Base-by-base conservation (phyloP, 2,888 invertebrate species). In the Drosophila limbata region DNA sequence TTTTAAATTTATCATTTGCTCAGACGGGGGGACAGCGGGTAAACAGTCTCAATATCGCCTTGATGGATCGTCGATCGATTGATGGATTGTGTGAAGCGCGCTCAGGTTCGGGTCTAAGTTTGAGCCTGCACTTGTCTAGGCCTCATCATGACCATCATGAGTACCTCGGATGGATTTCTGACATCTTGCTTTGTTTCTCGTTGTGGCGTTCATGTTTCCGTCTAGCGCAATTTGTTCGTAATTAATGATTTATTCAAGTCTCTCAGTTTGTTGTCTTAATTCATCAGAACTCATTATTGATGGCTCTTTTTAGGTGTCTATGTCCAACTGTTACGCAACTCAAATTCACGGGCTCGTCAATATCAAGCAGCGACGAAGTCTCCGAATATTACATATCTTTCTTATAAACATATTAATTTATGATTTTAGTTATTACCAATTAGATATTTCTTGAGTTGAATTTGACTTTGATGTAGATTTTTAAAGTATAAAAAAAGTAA, bases 71-170 rank as follows among this genome's bases (percentile, higher is more conserved):
- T 64, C 79, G 81, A 83, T 84, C 82, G 75, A 65, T 82, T 89
- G 90, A 89, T 88, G 81, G 77, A 90, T 89, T 83, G 76, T 88
- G 88, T 88, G 86, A 86, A 83, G 74, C 73, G 69, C 35, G 28
- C 13, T 37, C 45, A 37, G 51, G 59, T 37, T 19, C 37, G 51
- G 21, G 17, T 19, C 35, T 19, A 35, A 39, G 31, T 8, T 52
- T 35, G 21, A 50, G 31, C 55, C 55, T 63, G 63, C 63, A 56
- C 63, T 63, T 63, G 63, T 66, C 47, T 79, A 77, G 70, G 79
- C 72, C 70, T 76, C 69, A 59, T 70, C 65, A 69, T 64, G 71
- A 73, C 52, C 25, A 25, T 25, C 25, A 25, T 25, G 52, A 61
- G 64, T 65, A 68, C 64, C 75, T 79, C 74, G 70, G 79, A 77